Percentiles rank a stretch among this genome's conserved stretches.
These are phyloP conservation scores for Phainopepla nitens DNA, from an alignment of 2,113 vertebrate species.

Conservation along the genomic window DNA sequence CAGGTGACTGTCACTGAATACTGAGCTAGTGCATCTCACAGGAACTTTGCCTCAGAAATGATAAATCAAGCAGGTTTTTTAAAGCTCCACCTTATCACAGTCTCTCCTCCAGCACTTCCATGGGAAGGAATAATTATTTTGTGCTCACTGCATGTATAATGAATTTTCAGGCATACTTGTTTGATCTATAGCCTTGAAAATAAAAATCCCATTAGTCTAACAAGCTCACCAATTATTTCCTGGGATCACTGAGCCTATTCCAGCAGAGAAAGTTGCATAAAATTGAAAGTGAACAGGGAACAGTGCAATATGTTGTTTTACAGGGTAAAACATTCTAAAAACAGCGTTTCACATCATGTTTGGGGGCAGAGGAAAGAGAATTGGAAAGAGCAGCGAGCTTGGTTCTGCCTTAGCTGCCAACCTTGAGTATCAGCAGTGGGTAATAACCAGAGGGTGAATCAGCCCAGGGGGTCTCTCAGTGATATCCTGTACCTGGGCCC, in stretches of 20 bases:
- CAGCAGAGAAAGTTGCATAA: conserved; percentile 6
- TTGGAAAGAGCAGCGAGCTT: not conserved
- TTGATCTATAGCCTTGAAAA: conserved; percentile 65
- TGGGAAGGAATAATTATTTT: conserved; percentile 53
- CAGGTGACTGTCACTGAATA: not conserved
- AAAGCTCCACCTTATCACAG: conserved; percentile 17
- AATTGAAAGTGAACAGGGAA: conserved; percentile 35
- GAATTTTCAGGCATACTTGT: conserved; percentile 53
- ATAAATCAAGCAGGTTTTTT: conserved; percentile 23
- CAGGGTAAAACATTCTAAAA: not conserved
- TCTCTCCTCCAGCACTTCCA: conserved; percentile 46
- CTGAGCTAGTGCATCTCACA: not conserved
- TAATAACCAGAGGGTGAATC: too few species aligned
- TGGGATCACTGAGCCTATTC: conserved; percentile 2
- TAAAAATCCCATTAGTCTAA: conserved; percentile 69
- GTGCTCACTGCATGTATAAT: conserved; percentile 40
- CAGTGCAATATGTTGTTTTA: conserved; percentile 1
- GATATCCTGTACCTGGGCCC: too few species aligned
- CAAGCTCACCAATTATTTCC: conserved; percentile 59
- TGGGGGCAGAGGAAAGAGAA: not conserved
- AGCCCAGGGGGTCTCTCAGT: too few species aligned
- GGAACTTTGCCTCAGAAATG: not conserved
- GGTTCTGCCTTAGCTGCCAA: not conserved
- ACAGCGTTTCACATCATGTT: not conserved
- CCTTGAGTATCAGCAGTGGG: too few species aligned